Conservation (phyloP, 2,797 vertebrate genomes). For the Hemibagrus guttatus region DNA sequence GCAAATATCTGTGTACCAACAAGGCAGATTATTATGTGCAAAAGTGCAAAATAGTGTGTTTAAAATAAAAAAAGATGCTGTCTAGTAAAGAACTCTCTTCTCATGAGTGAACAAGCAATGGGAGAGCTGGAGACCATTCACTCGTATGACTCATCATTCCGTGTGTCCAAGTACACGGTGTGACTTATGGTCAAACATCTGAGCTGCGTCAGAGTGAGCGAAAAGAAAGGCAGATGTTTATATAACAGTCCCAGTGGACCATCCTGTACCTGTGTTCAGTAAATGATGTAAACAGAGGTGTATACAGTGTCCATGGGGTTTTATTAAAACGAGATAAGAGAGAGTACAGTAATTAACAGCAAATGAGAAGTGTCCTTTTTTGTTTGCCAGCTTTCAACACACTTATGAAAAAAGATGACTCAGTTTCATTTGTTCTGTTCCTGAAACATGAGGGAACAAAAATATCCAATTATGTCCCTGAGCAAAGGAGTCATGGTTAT, state of each 20-base stretch:
- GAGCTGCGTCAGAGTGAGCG: conserved; percentile 33
- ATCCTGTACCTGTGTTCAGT: not conserved
- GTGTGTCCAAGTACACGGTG: conserved; percentile 25
- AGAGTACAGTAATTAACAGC: not conserved
- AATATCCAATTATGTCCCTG: too few species aligned
- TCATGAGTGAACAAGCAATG: not conserved
- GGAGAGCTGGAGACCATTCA: not conserved
- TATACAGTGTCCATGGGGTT: not conserved
- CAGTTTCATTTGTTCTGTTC: not conserved
- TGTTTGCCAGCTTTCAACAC: not conserved
- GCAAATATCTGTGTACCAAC: not conserved
- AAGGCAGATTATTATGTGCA: not conserved
- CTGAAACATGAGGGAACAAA: not conserved
- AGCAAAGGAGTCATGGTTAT: not conserved
- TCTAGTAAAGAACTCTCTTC: not conserved
- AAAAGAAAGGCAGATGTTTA: conserved; percentile 11
- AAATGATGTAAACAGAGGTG: not conserved
- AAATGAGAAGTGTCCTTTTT: not conserved
- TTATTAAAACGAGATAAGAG: not conserved
- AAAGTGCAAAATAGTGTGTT: not conserved
- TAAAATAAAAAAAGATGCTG: not conserved
- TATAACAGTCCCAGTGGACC: not conserved
- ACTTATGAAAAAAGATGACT: not conserved
- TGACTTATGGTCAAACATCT: conserved; percentile 35
- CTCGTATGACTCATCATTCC: conserved; percentile 5